Percentiles rank a stretch among this genome's conserved stretches.
phyloP scores from a whole-genome alignment of 1,140 invertebrate species.

The Atta cephalotes region DNA sequence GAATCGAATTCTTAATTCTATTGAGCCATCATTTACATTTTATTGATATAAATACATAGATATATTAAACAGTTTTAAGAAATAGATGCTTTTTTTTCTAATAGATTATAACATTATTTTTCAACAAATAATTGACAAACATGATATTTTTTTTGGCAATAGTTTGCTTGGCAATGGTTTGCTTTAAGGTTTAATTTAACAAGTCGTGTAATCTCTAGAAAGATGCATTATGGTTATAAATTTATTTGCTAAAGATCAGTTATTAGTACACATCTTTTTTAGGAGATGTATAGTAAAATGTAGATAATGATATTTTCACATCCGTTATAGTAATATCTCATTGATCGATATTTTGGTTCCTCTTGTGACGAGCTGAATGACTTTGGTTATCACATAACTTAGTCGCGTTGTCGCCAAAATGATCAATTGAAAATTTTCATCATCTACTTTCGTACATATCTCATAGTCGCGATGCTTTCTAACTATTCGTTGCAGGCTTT shows the following conservation, averaged over 20 bases:
- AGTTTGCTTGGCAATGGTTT: background rate
- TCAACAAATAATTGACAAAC: background rate
- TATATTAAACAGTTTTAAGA: background rate
- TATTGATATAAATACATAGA: background rate
- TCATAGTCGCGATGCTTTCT: slow-evolving; percentile 59
- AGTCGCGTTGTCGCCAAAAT: background rate
- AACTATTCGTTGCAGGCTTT: slow-evolving; percentile 36
- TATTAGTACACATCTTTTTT: background rate
- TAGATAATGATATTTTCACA: background rate
- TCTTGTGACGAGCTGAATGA: background rate
- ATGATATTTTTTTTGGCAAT: background rate
- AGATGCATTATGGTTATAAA: background rate
- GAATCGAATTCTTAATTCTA: too few species aligned
- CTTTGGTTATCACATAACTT: background rate
- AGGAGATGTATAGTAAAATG: background rate
- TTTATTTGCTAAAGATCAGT: background rate
- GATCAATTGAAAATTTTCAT: slow-evolving; percentile 40
- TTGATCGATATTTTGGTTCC: background rate
- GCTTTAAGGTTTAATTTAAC: background rate
- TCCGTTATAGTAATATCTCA: slow-evolving; percentile 1
- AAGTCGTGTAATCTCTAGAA: slow-evolving; percentile 12
- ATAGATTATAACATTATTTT: background rate
- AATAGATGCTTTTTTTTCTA: background rate
- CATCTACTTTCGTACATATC: slow-evolving; percentile 24
- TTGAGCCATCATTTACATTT: too few species aligned